Conservation (phyloP, 2,888 invertebrate genomes). For the Exephanes ischioxanthus region DNA sequence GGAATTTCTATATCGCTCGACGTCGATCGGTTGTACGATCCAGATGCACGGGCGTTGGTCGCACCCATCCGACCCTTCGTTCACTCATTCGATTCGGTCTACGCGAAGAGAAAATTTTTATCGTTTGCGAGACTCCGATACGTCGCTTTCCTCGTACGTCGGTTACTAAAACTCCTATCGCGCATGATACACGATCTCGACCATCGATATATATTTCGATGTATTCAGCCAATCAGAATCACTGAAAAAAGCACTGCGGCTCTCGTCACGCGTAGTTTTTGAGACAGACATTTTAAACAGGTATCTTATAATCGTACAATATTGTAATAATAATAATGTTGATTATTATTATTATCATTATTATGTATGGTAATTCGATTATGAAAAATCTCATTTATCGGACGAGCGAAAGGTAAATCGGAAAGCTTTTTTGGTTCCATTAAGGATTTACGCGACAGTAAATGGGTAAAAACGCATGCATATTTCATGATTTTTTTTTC, state of each 20-base stretch:
- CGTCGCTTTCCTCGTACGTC: background rate
- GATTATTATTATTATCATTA: too few species aligned
- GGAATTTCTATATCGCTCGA: conserved; percentile 48
- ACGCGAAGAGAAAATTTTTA: conserved; percentile 5
- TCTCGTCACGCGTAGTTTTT: background rate
- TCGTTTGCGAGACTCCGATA: background rate
- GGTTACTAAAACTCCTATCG: too few species aligned
- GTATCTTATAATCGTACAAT: too few species aligned
- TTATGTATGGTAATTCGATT: too few species aligned
- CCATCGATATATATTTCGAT: background rate
- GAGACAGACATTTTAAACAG: too few species aligned
- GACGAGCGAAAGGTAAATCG: too few species aligned
- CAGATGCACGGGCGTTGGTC: conserved; percentile 22
- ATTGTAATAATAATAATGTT: too few species aligned
- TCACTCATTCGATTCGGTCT: conserved; percentile 13
- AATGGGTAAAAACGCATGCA: too few species aligned
- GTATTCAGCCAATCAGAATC: background rate
- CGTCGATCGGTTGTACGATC: conserved; percentile 60
- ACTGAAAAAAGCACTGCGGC: background rate
- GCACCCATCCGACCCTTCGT: conserved; percentile 2
- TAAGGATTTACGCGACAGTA: background rate
- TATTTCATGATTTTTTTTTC: too few species aligned
- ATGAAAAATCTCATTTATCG: too few species aligned
- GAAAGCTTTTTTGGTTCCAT: too few species aligned
- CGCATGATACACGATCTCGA: background rate